A percentile compares a stretch with the other conserved stretches of the same genome.
Evolutionary conservation across 2,797 vertebrate genomes (phyloP).

Genomic region (Gambusia yucatana): DNA sequence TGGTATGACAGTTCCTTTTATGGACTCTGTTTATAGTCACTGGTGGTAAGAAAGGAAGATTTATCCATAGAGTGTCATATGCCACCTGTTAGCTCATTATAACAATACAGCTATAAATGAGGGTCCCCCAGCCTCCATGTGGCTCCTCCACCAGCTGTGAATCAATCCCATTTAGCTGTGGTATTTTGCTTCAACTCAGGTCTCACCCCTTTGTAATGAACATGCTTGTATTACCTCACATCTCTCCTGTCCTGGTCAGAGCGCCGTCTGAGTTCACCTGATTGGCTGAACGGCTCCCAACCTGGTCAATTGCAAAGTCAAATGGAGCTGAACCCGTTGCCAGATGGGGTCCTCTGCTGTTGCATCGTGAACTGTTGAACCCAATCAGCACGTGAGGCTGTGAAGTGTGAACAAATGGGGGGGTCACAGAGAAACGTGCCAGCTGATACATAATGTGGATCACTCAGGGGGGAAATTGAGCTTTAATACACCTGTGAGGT

Average conservation of each 20-base stretch:
- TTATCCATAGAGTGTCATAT: conserved; percentile 32
- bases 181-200: conserved; percentile 14
- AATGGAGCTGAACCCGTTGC: conserved; percentile 64
- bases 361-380: conserved; percentile 77
- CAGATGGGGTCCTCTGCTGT: conserved; percentile 66
- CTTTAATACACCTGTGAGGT: conserved; percentile 67
- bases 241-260: conserved; percentile 37
- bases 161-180: conserved; percentile 31
- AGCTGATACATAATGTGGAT: conserved; percentile 50
- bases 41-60: conserved; percentile 35
- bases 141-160: conserved; percentile 27
- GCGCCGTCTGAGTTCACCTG: conserved; percentile 41
- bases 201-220: conserved; percentile 28
- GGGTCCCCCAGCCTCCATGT: conserved; percentile 18
- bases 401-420: conserved; percentile 61
- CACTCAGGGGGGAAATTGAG: conserved; percentile 48
- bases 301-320: conserved; percentile 62
- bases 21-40: conserved; percentile 27
- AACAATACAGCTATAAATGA: conserved; percentile 27
- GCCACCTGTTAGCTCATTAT: conserved; percentile 43
- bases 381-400: conserved; percentile 65
- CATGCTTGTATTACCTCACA: conserved; percentile 12
- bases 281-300: conserved; percentile 49
- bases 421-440: conserved; percentile 62
- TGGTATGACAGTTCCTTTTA: background rate